phyloP scores from a whole-genome alignment of 2,888 invertebrate species.

The Lottia gigantea region DNA sequence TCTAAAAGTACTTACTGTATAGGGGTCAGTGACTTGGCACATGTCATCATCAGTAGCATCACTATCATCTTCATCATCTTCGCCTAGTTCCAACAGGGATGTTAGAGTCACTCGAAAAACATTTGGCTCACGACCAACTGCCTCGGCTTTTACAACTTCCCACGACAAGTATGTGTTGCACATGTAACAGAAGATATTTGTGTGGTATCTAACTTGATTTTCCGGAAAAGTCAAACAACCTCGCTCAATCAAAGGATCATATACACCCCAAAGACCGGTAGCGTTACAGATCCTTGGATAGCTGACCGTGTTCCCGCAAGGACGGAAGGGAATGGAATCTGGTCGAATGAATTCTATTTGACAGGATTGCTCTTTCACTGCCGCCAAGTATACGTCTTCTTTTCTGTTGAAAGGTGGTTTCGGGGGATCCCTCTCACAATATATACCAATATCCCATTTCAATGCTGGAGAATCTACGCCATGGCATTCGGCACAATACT shows the following conservation, averaged over 20 bases:
- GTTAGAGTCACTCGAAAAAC: neutral
- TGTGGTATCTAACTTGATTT: neutral
- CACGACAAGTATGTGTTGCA: neutral
- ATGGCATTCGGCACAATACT: slow-evolving; percentile 24
- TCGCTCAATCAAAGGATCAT: neutral
- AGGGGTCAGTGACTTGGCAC: neutral
- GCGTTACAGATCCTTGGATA: neutral
- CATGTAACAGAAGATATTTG: neutral
- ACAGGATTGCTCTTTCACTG: neutral
- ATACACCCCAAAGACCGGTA: neutral
- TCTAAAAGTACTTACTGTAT: neutral
- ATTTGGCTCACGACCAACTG: neutral
- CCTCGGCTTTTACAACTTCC: neutral
- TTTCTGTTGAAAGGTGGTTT: neutral
- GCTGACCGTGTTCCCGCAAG: neutral
- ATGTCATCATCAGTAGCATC: neutral
- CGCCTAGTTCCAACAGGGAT: neutral
- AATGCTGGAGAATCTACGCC: neutral
- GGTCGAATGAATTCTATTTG: neutral
- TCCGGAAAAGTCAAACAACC: neutral
- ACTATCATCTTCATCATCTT: neutral
- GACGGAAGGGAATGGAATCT: neutral
- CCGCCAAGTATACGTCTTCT: neutral
- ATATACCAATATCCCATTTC: neutral
- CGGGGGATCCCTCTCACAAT: neutral